phyloP scores from a whole-genome alignment of 2,113 vertebrate genomes.

The Dinomys branickii region DNA sequence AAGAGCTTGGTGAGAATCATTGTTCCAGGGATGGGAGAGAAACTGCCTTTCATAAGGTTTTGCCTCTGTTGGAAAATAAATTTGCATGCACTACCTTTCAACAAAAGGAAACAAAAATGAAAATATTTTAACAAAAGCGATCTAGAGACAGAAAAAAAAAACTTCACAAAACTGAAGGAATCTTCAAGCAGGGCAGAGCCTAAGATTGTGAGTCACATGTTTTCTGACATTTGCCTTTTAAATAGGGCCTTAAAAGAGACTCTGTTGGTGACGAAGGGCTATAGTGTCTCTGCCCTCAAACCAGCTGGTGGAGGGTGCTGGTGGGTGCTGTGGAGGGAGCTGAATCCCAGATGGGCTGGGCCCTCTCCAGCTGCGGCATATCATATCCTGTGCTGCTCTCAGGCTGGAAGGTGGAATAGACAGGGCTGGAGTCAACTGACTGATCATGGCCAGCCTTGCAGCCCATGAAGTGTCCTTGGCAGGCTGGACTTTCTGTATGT shows the following conservation, averaged over 20 bases:
- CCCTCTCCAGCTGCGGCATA: not conserved
- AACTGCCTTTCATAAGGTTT: not conserved
- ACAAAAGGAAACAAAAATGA: not conserved
- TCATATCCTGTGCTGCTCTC: not conserved
- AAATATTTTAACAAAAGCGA: not conserved
- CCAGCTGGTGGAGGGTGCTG: not conserved
- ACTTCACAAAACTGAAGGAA: not conserved
- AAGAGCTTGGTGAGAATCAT: not conserved
- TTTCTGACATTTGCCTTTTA: not conserved
- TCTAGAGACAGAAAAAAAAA: not conserved
- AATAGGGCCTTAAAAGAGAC: not conserved
- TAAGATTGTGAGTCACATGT: not conserved
- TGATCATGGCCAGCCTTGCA: not conserved
- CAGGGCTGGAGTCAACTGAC: not conserved
- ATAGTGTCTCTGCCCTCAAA: rapidly evolving
- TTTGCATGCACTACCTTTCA: not conserved
- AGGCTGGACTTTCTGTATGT: not conserved
- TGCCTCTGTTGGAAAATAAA: not conserved
- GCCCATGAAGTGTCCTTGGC: not conserved
- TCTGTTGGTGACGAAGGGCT: rapidly evolving
- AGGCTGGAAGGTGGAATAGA: not conserved
- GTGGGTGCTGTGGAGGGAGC: not conserved
- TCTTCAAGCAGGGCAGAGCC: not conserved
- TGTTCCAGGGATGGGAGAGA: not conserved
- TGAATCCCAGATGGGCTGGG: not conserved